phyloP scores from a whole-genome alignment of 2,888 invertebrate species.

The Seira musarum region DNA sequence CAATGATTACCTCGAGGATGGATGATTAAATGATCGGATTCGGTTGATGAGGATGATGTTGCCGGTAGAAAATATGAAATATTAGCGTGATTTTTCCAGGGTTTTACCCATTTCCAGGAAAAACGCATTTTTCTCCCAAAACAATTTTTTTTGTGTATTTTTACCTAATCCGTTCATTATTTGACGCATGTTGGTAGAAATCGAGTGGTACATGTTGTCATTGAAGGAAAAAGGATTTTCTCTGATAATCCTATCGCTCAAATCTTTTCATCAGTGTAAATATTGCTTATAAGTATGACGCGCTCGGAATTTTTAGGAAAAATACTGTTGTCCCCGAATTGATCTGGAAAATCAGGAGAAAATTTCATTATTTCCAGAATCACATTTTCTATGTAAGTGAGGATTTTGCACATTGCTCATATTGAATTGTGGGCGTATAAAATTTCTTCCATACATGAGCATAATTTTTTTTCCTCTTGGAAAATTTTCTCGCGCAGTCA shows the following conservation, averaged over 20 bases:
- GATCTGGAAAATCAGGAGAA: constrained; percentile 41
- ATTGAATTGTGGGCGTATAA: too few species aligned
- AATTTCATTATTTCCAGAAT: constrained; percentile 23
- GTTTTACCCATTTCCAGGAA: constrained; percentile 45
- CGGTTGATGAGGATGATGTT: not conserved
- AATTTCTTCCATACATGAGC: too few species aligned
- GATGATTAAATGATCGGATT: not conserved
- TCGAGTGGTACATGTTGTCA: constrained; percentile 21
- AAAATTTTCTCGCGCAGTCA: too few species aligned
- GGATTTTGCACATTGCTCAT: too few species aligned
- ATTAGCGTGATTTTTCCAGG: not conserved
- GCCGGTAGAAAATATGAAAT: not conserved
- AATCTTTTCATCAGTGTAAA: constrained; percentile 1
- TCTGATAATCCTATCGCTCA: constrained; percentile 32
- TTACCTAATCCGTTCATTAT: constrained; percentile 42
- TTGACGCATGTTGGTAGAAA: not conserved
- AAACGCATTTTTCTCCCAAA: constrained; percentile 43
- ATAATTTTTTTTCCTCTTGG: too few species aligned
- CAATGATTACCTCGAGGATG: not conserved
- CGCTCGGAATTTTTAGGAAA: not conserved
- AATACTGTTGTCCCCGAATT: not conserved
- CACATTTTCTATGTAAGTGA: too few species aligned
- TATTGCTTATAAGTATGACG: not conserved
- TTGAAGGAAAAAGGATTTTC: constrained; percentile 33
- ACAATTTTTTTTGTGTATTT: constrained; percentile 14